Percentiles rank a stretch among this genome's conserved stretches.
Conservation (phyloP, 2,888 invertebrate species). For the Drosophila pegasa region DNA sequence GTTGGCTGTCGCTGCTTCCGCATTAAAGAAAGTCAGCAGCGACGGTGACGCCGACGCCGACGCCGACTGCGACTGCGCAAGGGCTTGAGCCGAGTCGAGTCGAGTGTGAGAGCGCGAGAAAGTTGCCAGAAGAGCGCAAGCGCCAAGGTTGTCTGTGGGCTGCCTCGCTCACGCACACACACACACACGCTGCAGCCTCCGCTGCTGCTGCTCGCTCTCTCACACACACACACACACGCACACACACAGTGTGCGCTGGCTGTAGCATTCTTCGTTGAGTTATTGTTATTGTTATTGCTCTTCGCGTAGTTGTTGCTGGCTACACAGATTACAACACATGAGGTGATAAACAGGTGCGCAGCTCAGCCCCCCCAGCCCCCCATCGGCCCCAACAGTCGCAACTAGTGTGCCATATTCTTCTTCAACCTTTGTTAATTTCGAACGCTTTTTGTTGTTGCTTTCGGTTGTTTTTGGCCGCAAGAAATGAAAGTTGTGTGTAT, state of each 20-base stretch:
- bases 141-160: conserved; percentile 67
- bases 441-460: conserved; percentile 67
- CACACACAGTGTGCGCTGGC: conserved; percentile 6
- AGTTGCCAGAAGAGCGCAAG: conserved; percentile 52
- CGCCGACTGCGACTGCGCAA: conserved; percentile 42
- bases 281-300: conserved; percentile 47
- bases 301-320: conserved; percentile 39
- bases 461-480: conserved; percentile 55
- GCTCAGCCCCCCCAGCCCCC: conserved; percentile 32
- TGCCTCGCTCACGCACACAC: conserved; percentile 6
- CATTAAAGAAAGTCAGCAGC: conserved; percentile 69
- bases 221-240: conserved; percentile 9
- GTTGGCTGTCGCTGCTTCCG: conserved; percentile 64
- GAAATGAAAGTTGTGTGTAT: conserved; percentile 76
- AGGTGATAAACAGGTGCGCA: conserved; percentile 77
- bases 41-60: conserved; percentile 29
- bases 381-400: conserved; percentile 1
- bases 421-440: conserved; percentile 65
- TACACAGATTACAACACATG: conserved; percentile 74
- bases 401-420: conserved; percentile 63
- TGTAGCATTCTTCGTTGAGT: conserved; percentile 35
- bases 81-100: too few relatives aligned
- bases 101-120: conserved; percentile 63
- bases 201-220: conserved; percentile 13
- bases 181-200: conserved; percentile 36